Evolutionary conservation across 1,140 invertebrate species (phyloP).

Genomic region (Calephelis virginiensis): DNA sequence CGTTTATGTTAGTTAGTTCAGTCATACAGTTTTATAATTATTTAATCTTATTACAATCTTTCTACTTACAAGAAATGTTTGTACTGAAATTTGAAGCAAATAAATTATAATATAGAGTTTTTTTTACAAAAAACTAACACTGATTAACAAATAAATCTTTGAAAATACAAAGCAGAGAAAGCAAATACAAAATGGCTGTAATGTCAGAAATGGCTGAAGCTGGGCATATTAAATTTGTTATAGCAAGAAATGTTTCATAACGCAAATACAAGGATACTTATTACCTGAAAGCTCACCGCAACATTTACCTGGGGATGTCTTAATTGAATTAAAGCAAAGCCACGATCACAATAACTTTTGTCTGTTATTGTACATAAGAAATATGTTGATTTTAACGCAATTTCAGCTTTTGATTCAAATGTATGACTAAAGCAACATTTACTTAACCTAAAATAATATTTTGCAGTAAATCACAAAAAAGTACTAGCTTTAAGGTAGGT

Average conservation of each 20-base stretch:
- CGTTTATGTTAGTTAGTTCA: too few species aligned
- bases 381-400: background rate
- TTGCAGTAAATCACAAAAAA: too few species aligned
- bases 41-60: too few species aligned
- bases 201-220: conserved; percentile 1
- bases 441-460: too few species aligned
- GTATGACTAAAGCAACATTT: background rate
- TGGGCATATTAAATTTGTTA: conserved; percentile 4
- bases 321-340: background rate
- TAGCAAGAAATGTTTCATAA: conserved; percentile 7
- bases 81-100: too few species aligned
- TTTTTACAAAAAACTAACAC: too few species aligned
- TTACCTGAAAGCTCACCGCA: background rate
- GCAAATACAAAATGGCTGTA: background rate
- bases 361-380: background rate
- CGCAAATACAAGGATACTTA: conserved; percentile 3
- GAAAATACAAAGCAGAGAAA: background rate
- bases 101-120: background rate
- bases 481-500: too few species aligned
- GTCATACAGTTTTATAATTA: too few species aligned
- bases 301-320: background rate
- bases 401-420: background rate
- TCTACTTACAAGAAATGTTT: too few species aligned
- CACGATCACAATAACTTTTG: background rate
- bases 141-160: background rate